Evolutionary conservation across 2,888 invertebrate genomes (phyloP).

Genomic region (Monochamus alternatus): DNA sequence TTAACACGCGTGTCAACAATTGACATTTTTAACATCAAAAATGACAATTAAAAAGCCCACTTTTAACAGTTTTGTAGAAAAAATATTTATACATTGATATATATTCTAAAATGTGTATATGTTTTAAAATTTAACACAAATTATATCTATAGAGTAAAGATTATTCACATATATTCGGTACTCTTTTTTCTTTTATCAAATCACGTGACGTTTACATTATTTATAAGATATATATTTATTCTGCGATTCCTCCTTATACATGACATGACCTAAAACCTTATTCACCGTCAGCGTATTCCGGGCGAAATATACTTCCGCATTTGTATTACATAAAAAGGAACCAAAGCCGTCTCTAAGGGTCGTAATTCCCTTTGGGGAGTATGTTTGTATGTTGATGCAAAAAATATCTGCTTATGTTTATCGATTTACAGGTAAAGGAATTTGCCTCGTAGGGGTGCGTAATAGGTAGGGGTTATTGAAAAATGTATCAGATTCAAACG

Average conservation of each 20-base stretch:
- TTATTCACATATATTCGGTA: too few relatives aligned
- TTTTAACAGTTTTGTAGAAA: too few relatives aligned
- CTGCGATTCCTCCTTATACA: background rate
- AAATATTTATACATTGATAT: too few relatives aligned
- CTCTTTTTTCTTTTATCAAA: too few relatives aligned
- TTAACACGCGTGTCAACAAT: too few relatives aligned
- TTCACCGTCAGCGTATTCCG: constrained; percentile 2
- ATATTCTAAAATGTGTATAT: too few relatives aligned
- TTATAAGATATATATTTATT: background rate
- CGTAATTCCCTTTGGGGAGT: constrained; percentile 13
- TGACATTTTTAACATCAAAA: too few relatives aligned
- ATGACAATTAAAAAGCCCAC: too few relatives aligned
- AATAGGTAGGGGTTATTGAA: constrained; percentile 3
- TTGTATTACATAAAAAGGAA: constrained; percentile 3
- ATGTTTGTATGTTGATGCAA: constrained; percentile 5
- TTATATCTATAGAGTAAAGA: too few relatives aligned
- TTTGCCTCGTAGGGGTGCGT: background rate
- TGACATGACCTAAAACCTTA: background rate
- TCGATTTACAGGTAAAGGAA: constrained; percentile 18
- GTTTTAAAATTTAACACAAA: too few relatives aligned
- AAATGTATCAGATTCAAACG: constrained; percentile 22
- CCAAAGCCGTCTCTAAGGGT: constrained; percentile 3
- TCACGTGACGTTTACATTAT: background rate
- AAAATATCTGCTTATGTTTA: constrained; percentile 22
- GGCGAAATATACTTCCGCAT: background rate